Evolutionary conservation across 2,797 vertebrate genomes (phyloP).

Genomic region (Gymnoscopelus microlampas): DNA sequence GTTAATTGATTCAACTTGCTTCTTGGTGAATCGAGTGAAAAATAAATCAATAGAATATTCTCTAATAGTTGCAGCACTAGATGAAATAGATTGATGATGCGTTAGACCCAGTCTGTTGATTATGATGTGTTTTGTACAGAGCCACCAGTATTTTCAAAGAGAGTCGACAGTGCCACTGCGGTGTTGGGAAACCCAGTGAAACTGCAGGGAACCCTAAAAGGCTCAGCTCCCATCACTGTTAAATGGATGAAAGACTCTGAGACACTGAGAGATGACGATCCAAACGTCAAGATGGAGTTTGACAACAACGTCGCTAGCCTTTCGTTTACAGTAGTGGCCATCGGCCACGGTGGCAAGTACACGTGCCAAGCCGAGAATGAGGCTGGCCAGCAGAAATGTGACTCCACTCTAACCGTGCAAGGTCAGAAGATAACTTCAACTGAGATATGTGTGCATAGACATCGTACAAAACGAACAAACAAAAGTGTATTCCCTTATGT

Average conservation of each 20-base stretch:
- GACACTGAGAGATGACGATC: slow-evolving; percentile 90
- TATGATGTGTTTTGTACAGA: slow-evolving; percentile 81
- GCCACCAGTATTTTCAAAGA: slow-evolving; percentile 93
- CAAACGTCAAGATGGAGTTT: slow-evolving; percentile 88
- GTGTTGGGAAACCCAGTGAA: slow-evolving; percentile 88
- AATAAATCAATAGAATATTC: no score
- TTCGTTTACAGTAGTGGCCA: slow-evolving; percentile 85
- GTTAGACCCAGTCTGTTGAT: slow-evolving; percentile 25
- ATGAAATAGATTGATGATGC: not conserved
- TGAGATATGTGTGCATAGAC: not conserved
- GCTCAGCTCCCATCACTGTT: slow-evolving; percentile 91
- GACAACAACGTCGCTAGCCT: slow-evolving; percentile 88
- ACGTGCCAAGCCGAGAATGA: slow-evolving; percentile 94
- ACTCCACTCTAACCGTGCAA: slow-evolving; percentile 94
- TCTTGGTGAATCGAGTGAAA: no score
- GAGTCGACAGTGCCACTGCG: slow-evolving; percentile 90
- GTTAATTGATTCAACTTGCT: no score
- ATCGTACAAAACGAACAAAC: not conserved
- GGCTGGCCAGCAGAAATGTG: slow-evolving; percentile 93
- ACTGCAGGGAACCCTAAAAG: slow-evolving; percentile 90
- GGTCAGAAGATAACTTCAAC: slow-evolving; percentile 82
- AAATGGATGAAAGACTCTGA: slow-evolving; percentile 95
- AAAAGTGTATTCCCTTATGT: slow-evolving; percentile 5
- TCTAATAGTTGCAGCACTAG: no score
- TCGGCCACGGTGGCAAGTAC: slow-evolving; percentile 90